phyloP scores from a whole-genome alignment of 2,888 invertebrate species.

The Cybosia mesomella region DNA sequence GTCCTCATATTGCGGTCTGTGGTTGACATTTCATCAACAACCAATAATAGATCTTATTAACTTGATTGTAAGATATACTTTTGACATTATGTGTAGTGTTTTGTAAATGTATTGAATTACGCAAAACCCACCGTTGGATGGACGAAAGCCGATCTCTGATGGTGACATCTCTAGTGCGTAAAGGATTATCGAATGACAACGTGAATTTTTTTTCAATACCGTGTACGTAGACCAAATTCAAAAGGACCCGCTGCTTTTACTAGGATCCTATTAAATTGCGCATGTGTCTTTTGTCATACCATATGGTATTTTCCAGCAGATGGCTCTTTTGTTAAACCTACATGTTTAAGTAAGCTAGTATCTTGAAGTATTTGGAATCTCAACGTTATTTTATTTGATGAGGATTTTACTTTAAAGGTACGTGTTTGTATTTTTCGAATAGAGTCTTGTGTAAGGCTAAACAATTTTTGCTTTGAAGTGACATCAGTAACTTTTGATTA shows the following conservation, averaged over 20 bases:
- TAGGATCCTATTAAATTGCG: slow-evolving; percentile 86
- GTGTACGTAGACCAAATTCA: slow-evolving; percentile 74
- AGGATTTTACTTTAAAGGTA: slow-evolving; percentile 41
- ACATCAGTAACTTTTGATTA: background rate
- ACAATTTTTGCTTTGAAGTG: slow-evolving; percentile 1
- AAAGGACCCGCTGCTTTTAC: slow-evolving; percentile 75
- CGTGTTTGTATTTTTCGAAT: slow-evolving; percentile 29
- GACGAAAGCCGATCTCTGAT: slow-evolving; percentile 84
- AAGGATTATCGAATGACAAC: slow-evolving; percentile 87
- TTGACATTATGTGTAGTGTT: slow-evolving; percentile 32
- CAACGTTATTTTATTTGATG: slow-evolving; percentile 52
- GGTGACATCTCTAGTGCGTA: slow-evolving; percentile 84
- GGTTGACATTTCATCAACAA: slow-evolving; percentile 64
- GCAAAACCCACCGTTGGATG: slow-evolving; percentile 83
- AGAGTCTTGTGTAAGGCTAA: slow-evolving; percentile 10
- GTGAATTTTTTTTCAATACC: slow-evolving; percentile 73
- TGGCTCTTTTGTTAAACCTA: slow-evolving; percentile 74
- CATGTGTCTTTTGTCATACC: slow-evolving; percentile 81
- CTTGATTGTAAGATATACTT: slow-evolving; percentile 55
- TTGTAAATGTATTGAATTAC: slow-evolving; percentile 83
- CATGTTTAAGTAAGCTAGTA: slow-evolving; percentile 69
- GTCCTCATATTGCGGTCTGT: slow-evolving; percentile 83
- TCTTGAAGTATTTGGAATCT: slow-evolving; percentile 54
- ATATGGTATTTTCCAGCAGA: slow-evolving; percentile 84
- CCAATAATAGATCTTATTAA: slow-evolving; percentile 64